phyloP scores from a whole-genome alignment of 2,888 invertebrate species.

The Patella caerulea region DNA sequence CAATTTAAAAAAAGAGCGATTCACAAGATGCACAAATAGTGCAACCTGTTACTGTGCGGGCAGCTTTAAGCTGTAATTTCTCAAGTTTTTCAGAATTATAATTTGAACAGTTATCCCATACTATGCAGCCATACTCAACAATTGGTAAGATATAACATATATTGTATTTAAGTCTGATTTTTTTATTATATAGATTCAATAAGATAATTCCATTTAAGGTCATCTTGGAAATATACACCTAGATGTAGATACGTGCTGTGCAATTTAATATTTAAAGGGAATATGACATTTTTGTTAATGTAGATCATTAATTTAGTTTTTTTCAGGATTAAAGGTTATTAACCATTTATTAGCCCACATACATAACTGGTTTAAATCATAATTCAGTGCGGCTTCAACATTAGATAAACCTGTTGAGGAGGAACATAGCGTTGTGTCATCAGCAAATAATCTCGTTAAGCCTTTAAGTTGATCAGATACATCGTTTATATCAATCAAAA shows the following conservation, averaged over 20 bases:
- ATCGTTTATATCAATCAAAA: background rate
- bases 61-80: background rate
- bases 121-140: background rate
- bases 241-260: background rate
- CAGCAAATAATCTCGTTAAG: background rate
- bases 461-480: background rate
- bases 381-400: background rate
- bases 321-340: background rate
- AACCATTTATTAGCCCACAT: background rate
- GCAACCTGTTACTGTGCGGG: background rate
- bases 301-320: background rate
- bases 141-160: background rate
- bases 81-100: constrained; percentile 1
- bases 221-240: background rate
- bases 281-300: background rate
- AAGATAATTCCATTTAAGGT: background rate
- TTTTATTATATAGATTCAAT: constrained; percentile 1
- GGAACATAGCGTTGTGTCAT: background rate
- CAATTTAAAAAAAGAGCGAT: background rate
- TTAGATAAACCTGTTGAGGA: background rate
- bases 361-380: background rate
- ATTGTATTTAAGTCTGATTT: background rate
- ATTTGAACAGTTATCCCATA: constrained; percentile 3
- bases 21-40: background rate
- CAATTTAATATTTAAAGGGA: background rate